Conservation (phyloP, 2,797 vertebrate species). For the Coilia nasus region DNA sequence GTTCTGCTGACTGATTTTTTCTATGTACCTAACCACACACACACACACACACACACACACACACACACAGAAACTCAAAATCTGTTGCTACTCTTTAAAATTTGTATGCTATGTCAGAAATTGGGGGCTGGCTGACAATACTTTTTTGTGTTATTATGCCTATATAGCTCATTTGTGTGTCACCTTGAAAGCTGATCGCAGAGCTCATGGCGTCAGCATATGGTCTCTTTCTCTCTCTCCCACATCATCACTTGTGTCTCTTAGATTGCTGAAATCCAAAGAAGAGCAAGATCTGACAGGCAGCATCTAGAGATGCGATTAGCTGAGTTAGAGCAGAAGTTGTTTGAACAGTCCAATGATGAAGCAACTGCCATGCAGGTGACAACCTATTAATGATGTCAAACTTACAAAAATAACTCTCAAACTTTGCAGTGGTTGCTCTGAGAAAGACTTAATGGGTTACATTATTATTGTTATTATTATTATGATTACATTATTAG, state of each 20-base stretch:
- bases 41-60: slow-evolving; percentile 7
- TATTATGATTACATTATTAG: no score
- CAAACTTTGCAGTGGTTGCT: not conserved
- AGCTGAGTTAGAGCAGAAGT: slow-evolving; percentile 43
- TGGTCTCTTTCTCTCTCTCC: no score
- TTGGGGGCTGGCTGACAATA: no score
- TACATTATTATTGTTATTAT: no score
- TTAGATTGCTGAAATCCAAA: slow-evolving; percentile 70
- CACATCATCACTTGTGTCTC: not conserved
- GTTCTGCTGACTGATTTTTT: no score
- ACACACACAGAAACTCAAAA: not conserved
- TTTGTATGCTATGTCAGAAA: no score
- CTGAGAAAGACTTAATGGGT: not conserved
- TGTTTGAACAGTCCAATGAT: slow-evolving; percentile 27
- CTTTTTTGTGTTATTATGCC: not conserved
- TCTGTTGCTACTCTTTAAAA: no score
- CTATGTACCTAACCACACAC: not conserved
- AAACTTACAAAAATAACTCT: not conserved
- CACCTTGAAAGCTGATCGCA: no score
- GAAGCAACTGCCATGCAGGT: slow-evolving; percentile 28
- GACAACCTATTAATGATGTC: not conserved
- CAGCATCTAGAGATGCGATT: slow-evolving; percentile 59
- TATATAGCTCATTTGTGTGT: not conserved
- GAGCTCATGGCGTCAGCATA: no score
- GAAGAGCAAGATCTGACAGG: slow-evolving; percentile 57